phyloP scores from a whole-genome alignment of 2,797 vertebrate species.

The Gallinago stenura region DNA sequence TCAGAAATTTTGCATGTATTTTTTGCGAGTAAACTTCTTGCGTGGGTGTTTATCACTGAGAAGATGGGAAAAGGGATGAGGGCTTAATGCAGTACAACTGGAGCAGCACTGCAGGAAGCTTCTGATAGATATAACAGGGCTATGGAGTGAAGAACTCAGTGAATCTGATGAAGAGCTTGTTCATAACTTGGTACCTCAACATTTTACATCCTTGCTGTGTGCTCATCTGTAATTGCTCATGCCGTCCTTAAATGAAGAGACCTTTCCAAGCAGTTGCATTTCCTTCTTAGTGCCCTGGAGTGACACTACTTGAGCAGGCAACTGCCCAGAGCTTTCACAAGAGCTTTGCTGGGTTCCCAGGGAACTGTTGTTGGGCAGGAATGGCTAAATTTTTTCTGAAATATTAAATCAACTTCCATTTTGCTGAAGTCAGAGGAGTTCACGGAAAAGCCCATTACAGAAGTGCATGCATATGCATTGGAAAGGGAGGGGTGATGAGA shows the following conservation, averaged over 20 bases:
- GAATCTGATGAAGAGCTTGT: background rate
- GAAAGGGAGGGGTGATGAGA: background rate
- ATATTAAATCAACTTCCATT: background rate
- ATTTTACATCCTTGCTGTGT: background rate
- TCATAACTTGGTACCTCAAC: constrained; percentile 5
- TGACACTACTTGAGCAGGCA: background rate
- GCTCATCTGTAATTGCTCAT: background rate
- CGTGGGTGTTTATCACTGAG: constrained; percentile 17
- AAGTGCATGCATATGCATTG: background rate
- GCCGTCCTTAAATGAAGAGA: background rate
- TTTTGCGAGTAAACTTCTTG: constrained; percentile 16
- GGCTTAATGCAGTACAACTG: background rate
- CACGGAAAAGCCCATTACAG: background rate
- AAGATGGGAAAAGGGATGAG: background rate
- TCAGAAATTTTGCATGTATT: constrained; percentile 41
- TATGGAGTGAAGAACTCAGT: background rate
- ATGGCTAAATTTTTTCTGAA: background rate
- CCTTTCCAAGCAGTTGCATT: background rate
- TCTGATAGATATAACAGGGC: background rate
- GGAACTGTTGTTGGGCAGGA: background rate
- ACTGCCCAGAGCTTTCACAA: background rate
- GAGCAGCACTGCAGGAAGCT: background rate
- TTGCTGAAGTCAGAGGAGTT: background rate
- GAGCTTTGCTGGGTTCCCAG: background rate
- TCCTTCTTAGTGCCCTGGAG: background rate